Evolutionary conservation across 2,113 vertebrate genomes (phyloP).

Genomic region (Mungos mungo): DNA sequence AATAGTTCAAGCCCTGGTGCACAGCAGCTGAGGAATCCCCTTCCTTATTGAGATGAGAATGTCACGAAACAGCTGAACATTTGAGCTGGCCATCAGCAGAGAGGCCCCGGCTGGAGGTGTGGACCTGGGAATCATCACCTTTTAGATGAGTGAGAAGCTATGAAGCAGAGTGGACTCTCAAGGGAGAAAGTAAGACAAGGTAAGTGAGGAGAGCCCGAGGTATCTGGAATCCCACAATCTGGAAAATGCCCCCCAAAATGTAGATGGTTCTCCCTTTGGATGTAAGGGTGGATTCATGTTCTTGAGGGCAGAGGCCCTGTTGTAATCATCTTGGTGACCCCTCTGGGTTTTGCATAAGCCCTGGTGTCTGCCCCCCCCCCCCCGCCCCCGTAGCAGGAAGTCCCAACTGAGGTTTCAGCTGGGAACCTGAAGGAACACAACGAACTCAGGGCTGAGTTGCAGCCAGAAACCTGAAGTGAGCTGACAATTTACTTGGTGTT

Average conservation of each 20-base stretch:
- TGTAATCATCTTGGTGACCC: background rate
- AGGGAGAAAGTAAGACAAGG: background rate
- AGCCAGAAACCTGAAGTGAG: slow-evolving; percentile 26
- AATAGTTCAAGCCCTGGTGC: background rate
- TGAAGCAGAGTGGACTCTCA: background rate
- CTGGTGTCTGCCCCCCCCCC: background rate
- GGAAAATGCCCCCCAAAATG: background rate
- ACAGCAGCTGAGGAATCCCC: background rate
- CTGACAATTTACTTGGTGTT: slow-evolving; percentile 6
- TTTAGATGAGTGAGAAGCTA: background rate
- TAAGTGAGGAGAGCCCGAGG: background rate
- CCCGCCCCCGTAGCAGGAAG: background rate
- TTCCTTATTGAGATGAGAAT: background rate
- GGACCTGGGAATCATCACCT: background rate
- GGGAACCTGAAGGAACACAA: background rate
- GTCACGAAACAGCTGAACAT: background rate
- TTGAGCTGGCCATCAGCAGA: background rate
- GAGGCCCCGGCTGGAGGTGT: background rate
- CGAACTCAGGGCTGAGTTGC: background rate
- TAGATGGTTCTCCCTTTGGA: background rate
- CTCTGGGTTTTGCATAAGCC: background rate
- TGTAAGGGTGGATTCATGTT: no score
- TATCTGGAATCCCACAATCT: background rate
- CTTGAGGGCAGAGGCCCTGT: background rate
- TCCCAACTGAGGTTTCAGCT: background rate